Conservation (phyloP, 2,888 invertebrate genomes). For the Aspidapion aeneum region DNA sequence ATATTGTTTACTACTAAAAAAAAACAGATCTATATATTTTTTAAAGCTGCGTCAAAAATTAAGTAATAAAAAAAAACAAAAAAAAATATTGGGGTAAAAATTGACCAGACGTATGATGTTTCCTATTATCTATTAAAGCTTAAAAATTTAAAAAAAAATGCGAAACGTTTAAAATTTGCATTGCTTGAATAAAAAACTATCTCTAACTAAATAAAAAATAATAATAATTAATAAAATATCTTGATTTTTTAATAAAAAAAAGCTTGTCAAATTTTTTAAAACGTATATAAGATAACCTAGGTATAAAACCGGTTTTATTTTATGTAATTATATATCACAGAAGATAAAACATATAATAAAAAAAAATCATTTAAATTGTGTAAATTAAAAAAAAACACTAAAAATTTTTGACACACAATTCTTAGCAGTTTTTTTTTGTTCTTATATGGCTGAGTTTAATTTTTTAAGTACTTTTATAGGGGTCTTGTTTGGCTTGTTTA, state of each 20-base stretch:
- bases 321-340: constrained; percentile 40
- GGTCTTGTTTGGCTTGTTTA: neutral
- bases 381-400: constrained; percentile 10
- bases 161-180: neutral
- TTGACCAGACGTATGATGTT: constrained; percentile 1
- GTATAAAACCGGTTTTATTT: too few relatives aligned
- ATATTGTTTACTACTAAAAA: neutral
- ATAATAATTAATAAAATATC: too few relatives aligned
- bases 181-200: constrained; percentile 15
- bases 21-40: neutral
- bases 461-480: neutral
- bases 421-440: neutral
- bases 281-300: neutral
- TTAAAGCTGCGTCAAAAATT: neutral
- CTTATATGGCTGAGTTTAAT: neutral
- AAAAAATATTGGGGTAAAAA: neutral
- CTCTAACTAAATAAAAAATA: too few relatives aligned
- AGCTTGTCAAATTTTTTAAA: too few relatives aligned
- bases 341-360: constrained; percentile 30
- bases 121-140: neutral
- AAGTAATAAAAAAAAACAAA: neutral
- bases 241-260: too few relatives aligned
- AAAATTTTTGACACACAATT: neutral
- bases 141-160: neutral
- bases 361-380: constrained; percentile 19